Evolutionary conservation across 2,888 invertebrate species (phyloP), one percentile per base, ranked within the genome.

Genomic region (Strigamia maritima): DNA sequence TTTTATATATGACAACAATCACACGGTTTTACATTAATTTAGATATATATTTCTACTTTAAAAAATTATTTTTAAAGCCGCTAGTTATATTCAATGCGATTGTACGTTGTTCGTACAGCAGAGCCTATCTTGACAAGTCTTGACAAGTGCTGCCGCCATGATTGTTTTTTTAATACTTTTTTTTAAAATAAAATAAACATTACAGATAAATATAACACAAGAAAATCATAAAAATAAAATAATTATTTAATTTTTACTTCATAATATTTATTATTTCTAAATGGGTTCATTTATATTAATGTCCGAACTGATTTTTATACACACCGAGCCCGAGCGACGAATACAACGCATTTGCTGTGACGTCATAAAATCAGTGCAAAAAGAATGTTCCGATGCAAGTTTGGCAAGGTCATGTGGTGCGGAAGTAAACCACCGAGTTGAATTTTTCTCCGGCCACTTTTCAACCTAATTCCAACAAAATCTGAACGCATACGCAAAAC

Each of bases 341-440:
- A 10, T 49, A 49, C 49, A 49, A 49, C 49, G 49, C 49, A 49
- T 49, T 49, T 49, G 16, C 16, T 6, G 49, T 49, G 49, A 49
- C 49, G 49, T 49, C 49, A 49, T 10, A 49, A 49, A 49, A 49
- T 49, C 49, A 49, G 49, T 49, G 49, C 49, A 49, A 49, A 49
- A 49, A 49, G 49, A 49, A 49, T 49, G 49, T 49, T 49, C n/a
- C 49, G 49, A 49, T 10, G 49, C 49, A 49, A 49, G 49, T 49
- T 49, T 49, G 49, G 49, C 49, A 49, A 49, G 49, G 49, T 49
- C 49, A 49, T 49, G 49, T 49, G 49, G 49, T 49, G 49, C 49
- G 49, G 49, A 49, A 49, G 49, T 49, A 49, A 49, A 49, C 14
- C 49, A 49, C 49, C 49, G n/a, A 49, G 49, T n/a, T n/a, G 49